A percentile compares a stretch with the other conserved stretches of the same genome.
Conservation (phyloP, 2,113 vertebrate species). For the Etheostoma spectabile region DNA sequence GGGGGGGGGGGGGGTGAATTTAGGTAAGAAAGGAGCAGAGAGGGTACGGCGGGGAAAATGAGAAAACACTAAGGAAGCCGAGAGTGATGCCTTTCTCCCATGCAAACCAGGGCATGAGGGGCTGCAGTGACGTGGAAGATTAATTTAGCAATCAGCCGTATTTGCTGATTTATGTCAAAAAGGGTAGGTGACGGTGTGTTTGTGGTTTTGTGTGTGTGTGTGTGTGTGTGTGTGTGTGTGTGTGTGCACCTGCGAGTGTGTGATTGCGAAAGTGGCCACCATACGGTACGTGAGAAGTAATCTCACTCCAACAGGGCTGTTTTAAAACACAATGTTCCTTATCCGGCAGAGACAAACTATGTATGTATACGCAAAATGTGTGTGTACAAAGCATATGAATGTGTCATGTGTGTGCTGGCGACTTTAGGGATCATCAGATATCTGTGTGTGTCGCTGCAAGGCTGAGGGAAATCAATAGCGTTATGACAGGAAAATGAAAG, state of each 20-base stretch:
- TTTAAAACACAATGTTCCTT: conserved; percentile 72
- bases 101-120: conserved; percentile 52
- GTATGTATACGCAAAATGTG: conserved; percentile 28
- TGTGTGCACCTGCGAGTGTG: conserved; percentile 54
- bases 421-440: conserved; percentile 65
- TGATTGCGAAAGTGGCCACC: conserved; percentile 60
- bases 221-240: conserved; percentile 8
- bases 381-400: conserved; percentile 40
- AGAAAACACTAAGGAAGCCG: conserved; percentile 79
- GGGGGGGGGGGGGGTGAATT: conserved; percentile 38
- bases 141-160: conserved; percentile 82
- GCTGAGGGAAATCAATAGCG: conserved; percentile 82
- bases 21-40: conserved; percentile 70
- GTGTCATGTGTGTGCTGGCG: conserved; percentile 43
- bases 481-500: conserved; percentile 85
- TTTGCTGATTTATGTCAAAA: conserved; percentile 80
- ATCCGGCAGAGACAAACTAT: conserved; percentile 67
- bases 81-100: conserved; percentile 78
- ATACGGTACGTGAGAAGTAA: conserved; percentile 73
- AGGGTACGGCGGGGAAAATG: conserved; percentile 73
- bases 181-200: conserved; percentile 47
- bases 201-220: conserved; percentile 26
- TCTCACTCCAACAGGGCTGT: conserved; percentile 72
- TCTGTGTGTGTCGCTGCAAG: conserved; percentile 72
- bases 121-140: conserved; percentile 77